Percentiles rank a stretch among this genome's conserved stretches.
Evolutionary conservation across 2,113 vertebrate genomes (phyloP).

Genomic region (Planiliza haematocheilus): DNA sequence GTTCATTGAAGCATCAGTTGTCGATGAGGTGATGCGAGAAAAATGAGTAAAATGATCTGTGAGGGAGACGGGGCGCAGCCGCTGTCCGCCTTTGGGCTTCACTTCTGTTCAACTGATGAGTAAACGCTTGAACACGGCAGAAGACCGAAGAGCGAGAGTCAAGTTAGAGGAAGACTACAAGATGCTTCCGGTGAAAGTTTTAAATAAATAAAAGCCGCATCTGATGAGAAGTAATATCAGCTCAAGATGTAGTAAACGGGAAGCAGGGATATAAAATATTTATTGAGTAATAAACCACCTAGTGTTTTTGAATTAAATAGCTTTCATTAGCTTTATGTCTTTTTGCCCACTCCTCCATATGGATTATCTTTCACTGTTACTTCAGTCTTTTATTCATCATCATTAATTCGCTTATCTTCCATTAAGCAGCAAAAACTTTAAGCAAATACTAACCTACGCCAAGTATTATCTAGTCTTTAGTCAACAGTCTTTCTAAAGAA

Average conservation of each 20-base stretch:
- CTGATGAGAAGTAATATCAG: neutral
- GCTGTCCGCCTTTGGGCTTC: slow-evolving; percentile 22
- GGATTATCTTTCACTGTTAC: too few relatives aligned
- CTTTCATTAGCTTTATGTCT: too few relatives aligned
- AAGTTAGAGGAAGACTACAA: neutral
- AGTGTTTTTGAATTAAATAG: too few relatives aligned
- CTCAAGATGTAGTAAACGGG: neutral
- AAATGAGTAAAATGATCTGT: neutral
- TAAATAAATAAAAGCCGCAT: slow-evolving; percentile 44
- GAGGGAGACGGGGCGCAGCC: neutral
- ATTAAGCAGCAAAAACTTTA: too few relatives aligned
- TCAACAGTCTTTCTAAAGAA: too few relatives aligned
- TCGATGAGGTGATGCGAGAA: neutral
- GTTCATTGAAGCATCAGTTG: slow-evolving; percentile 44
- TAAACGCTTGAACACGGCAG: slow-evolving; percentile 24
- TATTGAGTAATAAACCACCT: neutral
- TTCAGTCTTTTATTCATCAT: too few relatives aligned
- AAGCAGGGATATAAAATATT: neutral
- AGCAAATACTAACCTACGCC: too few relatives aligned
- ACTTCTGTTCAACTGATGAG: slow-evolving; percentile 51
- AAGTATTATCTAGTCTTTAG: too few relatives aligned
- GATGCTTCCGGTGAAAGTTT: slow-evolving; percentile 16
- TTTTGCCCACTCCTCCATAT: too few relatives aligned
- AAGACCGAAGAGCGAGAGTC: neutral
- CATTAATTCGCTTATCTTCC: too few relatives aligned